Evolutionary conservation across 2,888 invertebrate genomes (phyloP).

Genomic region (Daptonema setosum): DNA sequence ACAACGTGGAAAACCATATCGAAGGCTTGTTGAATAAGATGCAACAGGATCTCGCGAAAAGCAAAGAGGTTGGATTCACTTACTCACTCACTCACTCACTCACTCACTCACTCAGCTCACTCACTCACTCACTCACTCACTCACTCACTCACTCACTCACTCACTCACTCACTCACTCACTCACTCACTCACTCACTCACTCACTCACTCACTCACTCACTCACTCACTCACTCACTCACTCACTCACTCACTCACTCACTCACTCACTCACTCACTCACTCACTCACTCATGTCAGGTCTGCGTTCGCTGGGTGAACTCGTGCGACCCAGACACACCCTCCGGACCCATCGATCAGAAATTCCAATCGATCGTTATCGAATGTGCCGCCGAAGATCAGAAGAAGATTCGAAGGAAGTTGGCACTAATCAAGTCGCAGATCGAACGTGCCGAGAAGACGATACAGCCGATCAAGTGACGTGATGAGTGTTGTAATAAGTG

Average conservation of each 20-base stretch:
- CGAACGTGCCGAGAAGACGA: conserved; percentile 12
- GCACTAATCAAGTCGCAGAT: conserved; percentile 16
- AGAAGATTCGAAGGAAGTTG: conserved; percentile 22
- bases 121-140: too few species aligned
- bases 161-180: too few species aligned
- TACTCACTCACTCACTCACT: too few species aligned
- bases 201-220: too few species aligned
- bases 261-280: too few species aligned
- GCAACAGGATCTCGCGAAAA: conserved; percentile 14
- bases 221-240: too few species aligned
- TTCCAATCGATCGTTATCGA: conserved; percentile 28
- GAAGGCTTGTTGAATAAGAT: conserved; percentile 21
- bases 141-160: too few species aligned
- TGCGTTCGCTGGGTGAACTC: conserved; percentile 24
- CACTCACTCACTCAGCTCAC: too few species aligned
- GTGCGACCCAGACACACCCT: conserved; percentile 28
- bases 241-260: too few species aligned
- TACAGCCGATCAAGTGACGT: conserved; percentile 2
- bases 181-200: too few species aligned
- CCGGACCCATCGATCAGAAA: conserved; percentile 27
- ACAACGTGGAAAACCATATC: conserved; percentile 22
- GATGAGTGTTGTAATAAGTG: too few species aligned
- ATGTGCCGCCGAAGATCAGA: conserved; percentile 33
- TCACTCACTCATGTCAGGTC: conserved; percentile 5
- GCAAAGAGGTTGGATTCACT: conserved; percentile 12